phyloP scores from a whole-genome alignment of 2,797 vertebrate genomes.

The Limosa lapponica region DNA sequence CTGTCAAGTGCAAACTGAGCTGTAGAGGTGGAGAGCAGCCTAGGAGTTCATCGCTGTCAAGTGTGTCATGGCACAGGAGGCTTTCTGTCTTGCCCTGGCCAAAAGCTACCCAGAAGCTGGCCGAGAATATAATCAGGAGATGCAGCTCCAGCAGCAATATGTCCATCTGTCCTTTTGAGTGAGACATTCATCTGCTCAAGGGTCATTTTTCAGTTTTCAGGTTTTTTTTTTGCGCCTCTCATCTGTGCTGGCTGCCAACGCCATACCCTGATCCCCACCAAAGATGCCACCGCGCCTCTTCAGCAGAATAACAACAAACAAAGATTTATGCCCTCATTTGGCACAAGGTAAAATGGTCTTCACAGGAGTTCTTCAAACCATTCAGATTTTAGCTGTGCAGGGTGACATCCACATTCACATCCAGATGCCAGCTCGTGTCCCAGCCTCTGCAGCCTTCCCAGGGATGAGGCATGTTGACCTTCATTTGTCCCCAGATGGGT shows the following conservation, averaged over 20 bases:
- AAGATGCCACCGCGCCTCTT: neutral
- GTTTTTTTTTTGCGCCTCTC: neutral
- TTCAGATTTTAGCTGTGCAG: neutral
- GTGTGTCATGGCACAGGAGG: neutral
- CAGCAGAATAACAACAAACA: neutral
- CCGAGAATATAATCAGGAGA: neutral
- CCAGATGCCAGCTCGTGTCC: neutral
- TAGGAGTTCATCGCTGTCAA: neutral
- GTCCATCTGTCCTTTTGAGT: neutral
- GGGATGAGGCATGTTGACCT: neutral
- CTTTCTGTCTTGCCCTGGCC: neutral
- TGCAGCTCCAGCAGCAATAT: neutral
- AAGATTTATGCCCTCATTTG: neutral
- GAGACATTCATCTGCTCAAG: neutral
- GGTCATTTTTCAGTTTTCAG: neutral
- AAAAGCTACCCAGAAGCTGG: neutral
- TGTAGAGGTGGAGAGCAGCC: neutral
- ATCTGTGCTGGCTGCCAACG: rapidly evolving
- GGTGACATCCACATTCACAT: neutral
- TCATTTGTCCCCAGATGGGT: neutral
- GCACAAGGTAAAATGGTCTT: neutral
- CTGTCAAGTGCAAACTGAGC: neutral
- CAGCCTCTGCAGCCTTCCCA: neutral
- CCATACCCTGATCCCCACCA: neutral
- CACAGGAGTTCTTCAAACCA: neutral